Evolutionary conservation across 2,113 vertebrate species (phyloP), one percentile per base, ranked within the genome.

Genomic region (Sciurus niger): DNA sequence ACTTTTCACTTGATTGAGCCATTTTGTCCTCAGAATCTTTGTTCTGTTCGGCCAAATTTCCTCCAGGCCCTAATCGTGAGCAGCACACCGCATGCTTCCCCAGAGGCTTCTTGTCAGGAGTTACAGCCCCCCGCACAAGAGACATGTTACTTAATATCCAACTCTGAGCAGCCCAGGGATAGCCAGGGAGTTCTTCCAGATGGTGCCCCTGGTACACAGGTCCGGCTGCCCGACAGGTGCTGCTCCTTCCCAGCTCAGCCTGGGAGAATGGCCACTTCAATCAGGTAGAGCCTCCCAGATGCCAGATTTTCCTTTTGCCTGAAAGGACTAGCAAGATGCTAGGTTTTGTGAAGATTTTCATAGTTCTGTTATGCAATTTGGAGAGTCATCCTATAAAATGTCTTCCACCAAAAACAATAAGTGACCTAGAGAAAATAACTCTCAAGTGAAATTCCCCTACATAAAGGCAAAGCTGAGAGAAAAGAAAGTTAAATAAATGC

Each of bases 21-120:
- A 94, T 96, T 97, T 97, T 89, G 86, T 97, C 95, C 95, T 96
- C 83, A 76, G 40, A 80, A 91, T 94, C 76, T 96, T 96, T 96
- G 92, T 96, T 96, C 94, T 72, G n/a, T 93, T 93, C 30, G 0
- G 83, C 51, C 46, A 24, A 11, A 86, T 95, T 94, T 86, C 68
- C 70, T 96, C 82, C 32, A 95, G 82, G n/a, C 74, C 53, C 48
- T 55, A 22, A 40, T 32, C 20, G 37, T 74, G 70, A 86, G 89
- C 25, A 30, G 25, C 37, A 40, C 18, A 74, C 43, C 12, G 11
- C 14, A n/a, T 20, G n/a, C 68, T 70, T 78, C 73, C 80, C 78
- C 5, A 40, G 48, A 37, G 37, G 30, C 60, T 94, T 84, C 83
- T 73, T 84, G 58, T 96, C 86, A 72, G 85, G 95, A 90, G 95